Evolutionary conservation across 2,113 vertebrate genomes (phyloP), one percentile per base, ranked within the genome.

Genomic region (Trematocara stigmaticum): DNA sequence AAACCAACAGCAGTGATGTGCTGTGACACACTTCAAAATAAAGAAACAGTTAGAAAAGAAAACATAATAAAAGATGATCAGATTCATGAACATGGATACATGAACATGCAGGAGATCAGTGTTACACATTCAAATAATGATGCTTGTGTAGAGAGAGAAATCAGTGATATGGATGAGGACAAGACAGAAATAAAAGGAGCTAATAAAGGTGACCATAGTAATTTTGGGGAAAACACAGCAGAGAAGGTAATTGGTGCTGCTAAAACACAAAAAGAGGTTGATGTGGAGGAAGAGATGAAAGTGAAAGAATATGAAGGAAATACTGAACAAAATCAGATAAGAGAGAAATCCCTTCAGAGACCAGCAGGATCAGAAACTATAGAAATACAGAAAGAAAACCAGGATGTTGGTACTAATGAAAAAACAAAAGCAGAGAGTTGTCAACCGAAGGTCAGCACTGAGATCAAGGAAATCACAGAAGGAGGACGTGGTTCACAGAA

Each of bases 51-150:
- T 8, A 6, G 31, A 20, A 10, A 53, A 18, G 29, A 0, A 35
- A 78, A 38, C 47, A 12, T 0, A 18, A 2, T 16, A n/a, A 12
- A 18, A 78, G 49, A 52, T n/a, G 29, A 35, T 57, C n/a, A 31
- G 23, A 35, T 1, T 0, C 13, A 3, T 47, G 16, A 59, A 59
- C 56, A 59, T 1, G 0, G 29, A 52, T 7, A 10, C 1, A 7
- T 23, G 2, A 59, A 31, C 38, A n/a, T 7, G 3, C 35, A 59
- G 34, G 23, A 35, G 2, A 78, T 11, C 7, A 10, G 47, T 52
- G 47, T 12, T 49, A n/a, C 5, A 42, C 40, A 18, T 16, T 31
- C 6, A 35, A 12, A 10, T 29, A 35, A 29, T 3, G 7, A 8
- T 64, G 15, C 1, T 34, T 8, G 16, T 52, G 45, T 2, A 6